These are phyloP conservation scores for Halocaridina rubra DNA, from an alignment of 2,888 invertebrate species.

Conservation along the genomic window DNA sequence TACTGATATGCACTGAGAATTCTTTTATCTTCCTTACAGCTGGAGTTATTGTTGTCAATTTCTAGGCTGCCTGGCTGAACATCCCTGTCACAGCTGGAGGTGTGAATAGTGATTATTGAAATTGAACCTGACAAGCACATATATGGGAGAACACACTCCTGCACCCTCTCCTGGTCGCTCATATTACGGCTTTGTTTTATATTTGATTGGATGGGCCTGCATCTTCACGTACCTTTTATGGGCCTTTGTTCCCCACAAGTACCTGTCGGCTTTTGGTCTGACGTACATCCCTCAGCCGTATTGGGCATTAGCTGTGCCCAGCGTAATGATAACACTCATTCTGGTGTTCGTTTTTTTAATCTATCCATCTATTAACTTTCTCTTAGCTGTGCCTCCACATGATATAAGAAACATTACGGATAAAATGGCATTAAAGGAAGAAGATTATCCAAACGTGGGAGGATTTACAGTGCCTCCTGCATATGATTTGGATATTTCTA, in stretches of 20 bases:
- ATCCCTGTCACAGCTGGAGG: too few relatives aligned
- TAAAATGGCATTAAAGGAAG: slow-evolving; percentile 24
- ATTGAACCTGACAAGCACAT: background rate
- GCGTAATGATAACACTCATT: slow-evolving; percentile 42
- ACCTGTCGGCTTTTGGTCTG: slow-evolving; percentile 52
- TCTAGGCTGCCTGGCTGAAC: too few relatives aligned
- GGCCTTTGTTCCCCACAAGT: slow-evolving; percentile 57
- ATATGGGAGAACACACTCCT: slow-evolving; percentile 59
- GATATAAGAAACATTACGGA: slow-evolving; percentile 57
- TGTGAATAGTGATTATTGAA: too few relatives aligned
- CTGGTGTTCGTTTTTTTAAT: slow-evolving; percentile 54
- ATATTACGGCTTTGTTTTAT: slow-evolving; percentile 60
- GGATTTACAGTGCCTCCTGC: slow-evolving; percentile 47
- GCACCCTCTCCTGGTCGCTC: slow-evolving; percentile 56
- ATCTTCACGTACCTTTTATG: slow-evolving; percentile 52
- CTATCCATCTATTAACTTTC: slow-evolving; percentile 57
- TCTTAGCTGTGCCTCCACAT: slow-evolving; percentile 43
- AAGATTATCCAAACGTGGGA: slow-evolving; percentile 18
- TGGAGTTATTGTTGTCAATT: too few relatives aligned
- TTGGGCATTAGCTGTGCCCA: slow-evolving; percentile 60
- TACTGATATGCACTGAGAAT: too few relatives aligned
- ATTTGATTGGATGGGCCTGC: slow-evolving; percentile 56
- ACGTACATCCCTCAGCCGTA: slow-evolving; percentile 60
- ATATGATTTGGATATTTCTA: slow-evolving; percentile 50
- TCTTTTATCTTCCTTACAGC: too few relatives aligned